Evolutionary conservation across 2,888 invertebrate genomes (phyloP).

Genomic region (Lagria hirta): DNA sequence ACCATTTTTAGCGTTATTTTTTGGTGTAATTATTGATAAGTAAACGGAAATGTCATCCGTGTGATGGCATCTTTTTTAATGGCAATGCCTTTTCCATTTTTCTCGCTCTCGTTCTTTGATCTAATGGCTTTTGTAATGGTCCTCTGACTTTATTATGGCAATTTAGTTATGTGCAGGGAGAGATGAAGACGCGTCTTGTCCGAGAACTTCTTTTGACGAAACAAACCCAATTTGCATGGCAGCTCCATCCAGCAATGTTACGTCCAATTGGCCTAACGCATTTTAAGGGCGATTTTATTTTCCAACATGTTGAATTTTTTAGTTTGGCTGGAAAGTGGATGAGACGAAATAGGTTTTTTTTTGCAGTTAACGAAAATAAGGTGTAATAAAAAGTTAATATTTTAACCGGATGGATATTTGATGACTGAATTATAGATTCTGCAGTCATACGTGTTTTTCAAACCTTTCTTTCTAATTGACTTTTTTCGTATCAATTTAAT

Average conservation of each 20-base stretch:
- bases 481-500: too few relatives aligned
- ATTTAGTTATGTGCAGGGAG: constrained; percentile 38
- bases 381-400: too few relatives aligned
- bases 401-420: too few relatives aligned
- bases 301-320: too few relatives aligned
- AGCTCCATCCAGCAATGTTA: constrained; percentile 21
- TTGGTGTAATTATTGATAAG: constrained; percentile 17
- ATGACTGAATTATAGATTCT: too few relatives aligned
- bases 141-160: constrained; percentile 35
- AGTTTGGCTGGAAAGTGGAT: background rate
- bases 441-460: too few relatives aligned
- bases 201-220: constrained; percentile 42
- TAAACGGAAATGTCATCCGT: constrained; percentile 17
- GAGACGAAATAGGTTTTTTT: too few relatives aligned
- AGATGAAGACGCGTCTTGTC: constrained; percentile 33
- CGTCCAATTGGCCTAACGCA: constrained; percentile 4
- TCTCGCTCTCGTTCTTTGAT: constrained; percentile 16
- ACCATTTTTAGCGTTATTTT: constrained; percentile 5
- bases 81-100: constrained; percentile 4
- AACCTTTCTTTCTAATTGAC: too few relatives aligned
- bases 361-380: too few relatives aligned
- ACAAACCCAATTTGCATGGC: constrained; percentile 39
- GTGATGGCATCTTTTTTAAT: constrained; percentile 16
- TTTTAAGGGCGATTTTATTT: constrained; percentile 15
- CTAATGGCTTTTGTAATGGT: constrained; percentile 25